Evolutionary conservation across 2,888 invertebrate genomes (phyloP), one percentile per base, ranked within the genome.

Genomic region (Macrosoma leucophasiata): DNA sequence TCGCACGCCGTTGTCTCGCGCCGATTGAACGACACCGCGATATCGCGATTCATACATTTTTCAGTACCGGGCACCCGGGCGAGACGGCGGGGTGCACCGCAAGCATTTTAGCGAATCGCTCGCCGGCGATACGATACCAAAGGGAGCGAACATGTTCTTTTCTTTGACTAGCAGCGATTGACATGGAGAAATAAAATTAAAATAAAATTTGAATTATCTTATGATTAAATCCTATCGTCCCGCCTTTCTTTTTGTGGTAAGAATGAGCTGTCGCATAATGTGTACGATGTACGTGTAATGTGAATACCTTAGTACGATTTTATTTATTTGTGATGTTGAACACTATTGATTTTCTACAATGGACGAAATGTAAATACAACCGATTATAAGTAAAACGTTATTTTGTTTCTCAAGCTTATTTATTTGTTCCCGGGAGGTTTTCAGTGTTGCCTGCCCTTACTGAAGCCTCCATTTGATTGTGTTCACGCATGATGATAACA

Each of bases 301-400:
- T 82, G 75, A 74, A 77, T 77, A 81, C 75, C 76, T 79, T 81
- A 81, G 78, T 77, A 75, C 73, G 81, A 79, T 79, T 77, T 82
- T 77, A 84, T 82, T 84, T 82, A 84, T 84, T 84, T 82, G 82
- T 82, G 79, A 84, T 84, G 81, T 84, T 82, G 75, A 81, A 79
- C 78, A 78, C 74, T 55, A 77, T 77, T 82, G 76, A 79, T 84
- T 82, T 82, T 82, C 79, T 82, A 82, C 79, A 70, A 77, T 73
- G 81, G 81, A 81, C 81, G 77, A 79, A 78, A 77, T 84, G 84
- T 84, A 84, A 84, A 84, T 84, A 84, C 84, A 84, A 84, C 82
- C 82, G 81, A 82, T 82, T 79, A 76, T 78, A 79, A 82, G 82
- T 82, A 84, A 82, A 82, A 81, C 62, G 75, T 77, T 81, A 78